Evolutionary conservation across 2,797 vertebrate genomes (phyloP).

Genomic region (Alosa sapidissima): DNA sequence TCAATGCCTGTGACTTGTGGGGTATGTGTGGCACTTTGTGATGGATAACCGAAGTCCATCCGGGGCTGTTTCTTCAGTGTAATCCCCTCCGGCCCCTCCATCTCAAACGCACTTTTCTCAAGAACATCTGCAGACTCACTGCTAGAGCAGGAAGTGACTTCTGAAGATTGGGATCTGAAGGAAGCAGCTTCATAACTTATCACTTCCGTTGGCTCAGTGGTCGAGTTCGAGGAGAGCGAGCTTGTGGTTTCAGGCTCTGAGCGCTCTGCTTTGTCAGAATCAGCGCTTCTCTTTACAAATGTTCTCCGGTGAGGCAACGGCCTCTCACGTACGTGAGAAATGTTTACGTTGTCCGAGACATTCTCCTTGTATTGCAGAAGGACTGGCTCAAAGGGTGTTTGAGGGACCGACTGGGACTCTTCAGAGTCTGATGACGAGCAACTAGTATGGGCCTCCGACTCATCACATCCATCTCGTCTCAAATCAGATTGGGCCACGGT

Average conservation of each 20-base stretch:
- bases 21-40: not conserved
- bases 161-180: not conserved
- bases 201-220: not conserved
- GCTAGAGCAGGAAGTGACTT: not conserved
- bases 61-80: not conserved
- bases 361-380: not conserved
- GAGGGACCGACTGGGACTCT: not conserved
- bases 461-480: not conserved
- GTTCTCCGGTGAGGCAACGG: not conserved
- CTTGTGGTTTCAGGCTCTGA: not conserved
- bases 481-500: not conserved
- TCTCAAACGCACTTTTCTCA: not conserved
- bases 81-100: not conserved
- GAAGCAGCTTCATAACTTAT: conserved; percentile 7
- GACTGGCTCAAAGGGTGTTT: not conserved
- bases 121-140: not conserved
- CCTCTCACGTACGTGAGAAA: not conserved
- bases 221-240: not conserved
- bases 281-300: not conserved
- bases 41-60: not conserved
- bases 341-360: not conserved
- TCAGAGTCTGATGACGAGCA: conserved; percentile 1
- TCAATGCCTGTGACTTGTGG: not conserved
- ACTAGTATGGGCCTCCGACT: not conserved
- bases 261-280: not conserved